phyloP scores from a whole-genome alignment of 2,797 vertebrate genomes.

The Miichthys miiuy region DNA sequence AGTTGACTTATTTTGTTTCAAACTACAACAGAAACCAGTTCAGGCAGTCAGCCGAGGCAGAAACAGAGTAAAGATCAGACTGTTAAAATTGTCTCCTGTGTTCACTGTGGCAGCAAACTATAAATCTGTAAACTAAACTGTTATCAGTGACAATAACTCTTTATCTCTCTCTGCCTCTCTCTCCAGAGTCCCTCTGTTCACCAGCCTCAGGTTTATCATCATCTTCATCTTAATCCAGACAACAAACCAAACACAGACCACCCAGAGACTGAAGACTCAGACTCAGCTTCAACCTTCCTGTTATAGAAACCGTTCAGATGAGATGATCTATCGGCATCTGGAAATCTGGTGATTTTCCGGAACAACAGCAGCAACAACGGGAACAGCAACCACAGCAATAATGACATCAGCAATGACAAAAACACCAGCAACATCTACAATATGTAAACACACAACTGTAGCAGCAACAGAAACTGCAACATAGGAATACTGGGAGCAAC shows the following conservation, averaged over 20 bases:
- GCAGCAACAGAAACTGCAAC: slow-evolving; percentile 4
- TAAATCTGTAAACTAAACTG: not conserved
- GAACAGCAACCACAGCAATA: slow-evolving; percentile 30
- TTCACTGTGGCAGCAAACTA: not conserved
- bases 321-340: slow-evolving; percentile 2
- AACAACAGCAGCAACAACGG: slow-evolving; percentile 11
- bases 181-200: slow-evolving; percentile 39
- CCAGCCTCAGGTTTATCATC: slow-evolving; percentile 66
- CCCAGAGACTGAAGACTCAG: slow-evolving; percentile 31
- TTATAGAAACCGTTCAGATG: slow-evolving; percentile 19
- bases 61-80: not conserved
- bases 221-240: slow-evolving; percentile 47
- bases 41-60: not conserved
- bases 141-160: not conserved
- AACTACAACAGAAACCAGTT: not conserved
- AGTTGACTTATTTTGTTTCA: too few species aligned
- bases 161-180: slow-evolving; percentile 14
- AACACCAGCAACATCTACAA: slow-evolving; percentile 5
- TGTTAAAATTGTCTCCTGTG: not conserved
- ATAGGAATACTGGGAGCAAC: slow-evolving; percentile 10
- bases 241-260: slow-evolving; percentile 35
- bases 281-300: slow-evolving; percentile 2
- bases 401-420: slow-evolving; percentile 11
- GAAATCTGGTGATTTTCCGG: slow-evolving; percentile 1
- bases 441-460: not conserved